Conservation (phyloP, 1,140 invertebrate genomes). For the Acromyrmex charruanus region DNA sequence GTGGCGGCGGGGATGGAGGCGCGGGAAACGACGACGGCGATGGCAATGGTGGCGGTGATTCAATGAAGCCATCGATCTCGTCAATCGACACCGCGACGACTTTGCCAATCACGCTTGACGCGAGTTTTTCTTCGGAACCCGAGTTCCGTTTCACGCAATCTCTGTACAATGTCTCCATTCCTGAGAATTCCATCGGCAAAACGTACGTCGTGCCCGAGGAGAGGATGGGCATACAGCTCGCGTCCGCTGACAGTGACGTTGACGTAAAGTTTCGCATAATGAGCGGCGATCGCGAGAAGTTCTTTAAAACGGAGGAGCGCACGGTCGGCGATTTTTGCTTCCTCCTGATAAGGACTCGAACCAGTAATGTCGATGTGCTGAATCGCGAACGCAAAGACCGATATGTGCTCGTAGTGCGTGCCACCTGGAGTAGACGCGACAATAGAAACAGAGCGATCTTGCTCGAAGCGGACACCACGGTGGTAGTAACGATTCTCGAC, state of each 20-base stretch:
- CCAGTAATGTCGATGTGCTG: conserved; percentile 93
- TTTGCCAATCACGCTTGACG: conserved; percentile 71
- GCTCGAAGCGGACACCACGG: conserved; percentile 91
- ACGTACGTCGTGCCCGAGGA: conserved; percentile 90
- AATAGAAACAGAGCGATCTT: conserved; percentile 87
- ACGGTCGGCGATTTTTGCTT: conserved; percentile 97
- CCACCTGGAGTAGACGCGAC: conserved; percentile 89
- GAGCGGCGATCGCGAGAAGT: conserved; percentile 94
- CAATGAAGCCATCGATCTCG: conserved; percentile 34
- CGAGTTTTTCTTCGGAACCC: conserved; percentile 30
- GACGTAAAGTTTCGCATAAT: conserved; percentile 94
- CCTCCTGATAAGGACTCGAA: conserved; percentile 94
- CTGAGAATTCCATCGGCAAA: conserved; percentile 96
- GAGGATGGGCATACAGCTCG: conserved; percentile 90
- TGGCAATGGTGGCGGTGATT: background rate
- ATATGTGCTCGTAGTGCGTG: conserved; percentile 94
- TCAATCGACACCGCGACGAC: conserved; percentile 62
- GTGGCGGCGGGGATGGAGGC: background rate
- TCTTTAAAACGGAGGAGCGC: conserved; percentile 96
- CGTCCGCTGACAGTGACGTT: conserved; percentile 87
- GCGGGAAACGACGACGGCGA: background rate
- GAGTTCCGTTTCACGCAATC: conserved; percentile 90
- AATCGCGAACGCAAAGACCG: conserved; percentile 96
- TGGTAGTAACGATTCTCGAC: conserved; percentile 94
- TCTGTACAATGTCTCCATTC: conserved; percentile 96